Conservation (phyloP, 2,797 vertebrate species). For the Aratinga solstitialis region DNA sequence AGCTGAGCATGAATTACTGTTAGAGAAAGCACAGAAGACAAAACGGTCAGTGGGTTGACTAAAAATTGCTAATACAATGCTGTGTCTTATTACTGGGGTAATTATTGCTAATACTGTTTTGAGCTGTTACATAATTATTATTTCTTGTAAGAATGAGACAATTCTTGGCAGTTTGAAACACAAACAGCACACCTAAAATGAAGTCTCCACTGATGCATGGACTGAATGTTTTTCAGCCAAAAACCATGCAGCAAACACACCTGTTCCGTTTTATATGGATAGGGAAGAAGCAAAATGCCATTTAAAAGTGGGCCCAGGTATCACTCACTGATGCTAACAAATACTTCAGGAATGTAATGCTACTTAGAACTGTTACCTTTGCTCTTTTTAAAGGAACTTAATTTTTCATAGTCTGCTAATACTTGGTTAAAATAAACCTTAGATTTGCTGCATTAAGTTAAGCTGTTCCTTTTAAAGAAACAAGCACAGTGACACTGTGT, state of each 20-base stretch:
- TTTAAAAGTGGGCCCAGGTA: neutral
- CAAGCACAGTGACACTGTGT: neutral
- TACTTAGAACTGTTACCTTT: neutral
- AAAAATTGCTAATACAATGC: neutral
- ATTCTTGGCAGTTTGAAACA: neutral
- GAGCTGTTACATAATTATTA: neutral
- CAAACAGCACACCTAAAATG: neutral
- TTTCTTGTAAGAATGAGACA: neutral
- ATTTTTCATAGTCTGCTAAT: neutral
- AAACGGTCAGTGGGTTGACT: neutral
- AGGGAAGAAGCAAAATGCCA: neutral
- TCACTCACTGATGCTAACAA: neutral
- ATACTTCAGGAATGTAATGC: neutral
- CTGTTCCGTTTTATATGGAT: neutral
- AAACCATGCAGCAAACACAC: rapidly evolving
- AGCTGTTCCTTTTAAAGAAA: neutral
- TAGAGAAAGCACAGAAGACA: neutral
- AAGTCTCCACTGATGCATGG: neutral
- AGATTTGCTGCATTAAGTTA: neutral
- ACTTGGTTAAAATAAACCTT: neutral
- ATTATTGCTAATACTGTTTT: neutral
- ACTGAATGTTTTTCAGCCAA: neutral
- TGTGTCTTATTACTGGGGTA: neutral
- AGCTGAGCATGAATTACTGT: neutral
- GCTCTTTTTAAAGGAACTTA: neutral